Evolutionary conservation across 2,888 invertebrate genomes (phyloP), one percentile per base, ranked within the genome.

Genomic region (Agrilus cyanescens): DNA sequence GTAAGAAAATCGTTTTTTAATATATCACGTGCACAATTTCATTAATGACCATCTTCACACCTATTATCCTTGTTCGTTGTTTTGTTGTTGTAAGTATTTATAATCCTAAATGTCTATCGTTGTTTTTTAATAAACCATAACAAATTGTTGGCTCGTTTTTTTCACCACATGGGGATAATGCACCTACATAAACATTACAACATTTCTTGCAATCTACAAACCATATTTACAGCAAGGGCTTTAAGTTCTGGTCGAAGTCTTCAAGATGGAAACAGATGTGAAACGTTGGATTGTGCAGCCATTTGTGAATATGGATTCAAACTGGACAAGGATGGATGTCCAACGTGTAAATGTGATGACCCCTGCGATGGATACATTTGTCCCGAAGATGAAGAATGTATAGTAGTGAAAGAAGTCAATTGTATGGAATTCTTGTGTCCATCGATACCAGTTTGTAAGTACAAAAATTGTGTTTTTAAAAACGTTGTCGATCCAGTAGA

Each of bases 221-320:
- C 8, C 8, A 25, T 25, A 10, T 25, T 25, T 25, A 25, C 25
- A 25, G 25, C 10, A 25, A 59, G 63, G 33, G 53, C 51, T 15
- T 57, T 57, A 43, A 48, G 57, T 15, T 50, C 57, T 16, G 66
- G 57, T 8, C 55, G 67, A 37, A 66, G 48, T 14, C 39, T 46
- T 29, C 44, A 59, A 40, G 56, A 58, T 12, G 55, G 55, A 10
- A 65, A 69, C 18, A 65, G 70, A 43, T 88, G 88, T 53, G 76
- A 81, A 32, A 71, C 74, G 5, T 75, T 82, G 4, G 78, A 87
- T 38, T 89, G 89, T 57, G 84, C 86, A 0, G 82, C 83, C 3
- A 78, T 86, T 36, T 89, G 89, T 56, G 86, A 88, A 60, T 88
- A 86, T 54, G 89, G 89, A 1, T 88, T 85, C 62, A 82, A 82